Conservation (phyloP, 2,797 vertebrate genomes). For the Melanotaenia nigrans region DNA sequence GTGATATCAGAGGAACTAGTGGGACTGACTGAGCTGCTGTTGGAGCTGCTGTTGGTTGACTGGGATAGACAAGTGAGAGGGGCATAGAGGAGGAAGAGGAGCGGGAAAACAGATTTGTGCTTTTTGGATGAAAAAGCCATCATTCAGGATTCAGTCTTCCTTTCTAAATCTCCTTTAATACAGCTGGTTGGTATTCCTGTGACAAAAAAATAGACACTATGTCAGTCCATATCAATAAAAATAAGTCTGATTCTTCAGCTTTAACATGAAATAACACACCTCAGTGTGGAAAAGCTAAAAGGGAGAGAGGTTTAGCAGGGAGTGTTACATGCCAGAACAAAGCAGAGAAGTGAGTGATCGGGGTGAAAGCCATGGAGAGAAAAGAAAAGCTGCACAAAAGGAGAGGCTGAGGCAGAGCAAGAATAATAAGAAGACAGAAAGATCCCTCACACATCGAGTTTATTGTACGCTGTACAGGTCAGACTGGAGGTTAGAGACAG, state of each 20-base stretch:
- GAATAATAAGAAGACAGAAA: neutral
- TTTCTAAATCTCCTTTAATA: constrained; percentile 26
- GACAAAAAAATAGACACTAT: constrained; percentile 21
- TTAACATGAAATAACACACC: neutral
- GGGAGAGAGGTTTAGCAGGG: constrained; percentile 38
- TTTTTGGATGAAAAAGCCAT: constrained; percentile 47
- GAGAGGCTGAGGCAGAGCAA: constrained; percentile 10
- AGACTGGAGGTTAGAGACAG: constrained; percentile 19
- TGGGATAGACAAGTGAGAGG: constrained; percentile 57
- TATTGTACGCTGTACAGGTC: neutral
- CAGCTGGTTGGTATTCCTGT: constrained; percentile 42
- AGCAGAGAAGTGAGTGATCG: constrained; percentile 31
- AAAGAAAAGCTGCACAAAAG: constrained; percentile 6
- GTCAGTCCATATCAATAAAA: neutral
- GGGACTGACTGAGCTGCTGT: neutral
- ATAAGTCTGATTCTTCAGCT: constrained; percentile 3
- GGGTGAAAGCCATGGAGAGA: neutral
- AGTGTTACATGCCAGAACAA: constrained; percentile 75
- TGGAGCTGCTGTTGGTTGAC: constrained; percentile 34
- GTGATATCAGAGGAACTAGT: constrained; percentile 22
- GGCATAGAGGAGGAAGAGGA: constrained; percentile 53
- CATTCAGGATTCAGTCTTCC: constrained; percentile 26
- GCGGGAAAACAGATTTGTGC: constrained; percentile 16
- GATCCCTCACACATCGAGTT: neutral
- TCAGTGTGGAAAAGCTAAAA: neutral